phyloP scores from a whole-genome alignment of 2,888 invertebrate genomes.

The Silvanus unidentatus region DNA sequence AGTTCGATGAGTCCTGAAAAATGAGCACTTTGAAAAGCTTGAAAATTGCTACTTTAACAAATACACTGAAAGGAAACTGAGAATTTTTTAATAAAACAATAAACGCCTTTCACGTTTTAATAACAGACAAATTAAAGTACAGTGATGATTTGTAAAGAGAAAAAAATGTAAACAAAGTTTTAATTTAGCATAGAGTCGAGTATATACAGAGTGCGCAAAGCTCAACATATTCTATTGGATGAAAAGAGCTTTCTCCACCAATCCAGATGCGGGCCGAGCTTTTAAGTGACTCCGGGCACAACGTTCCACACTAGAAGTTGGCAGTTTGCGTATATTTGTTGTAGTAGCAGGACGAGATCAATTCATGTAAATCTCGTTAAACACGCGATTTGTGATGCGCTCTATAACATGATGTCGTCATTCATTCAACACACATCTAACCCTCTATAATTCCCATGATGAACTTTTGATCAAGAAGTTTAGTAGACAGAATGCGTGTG shows the following conservation, averaged over 20 bases:
- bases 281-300: slow-evolving; percentile 3
- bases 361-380: no score
- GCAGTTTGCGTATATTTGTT: slow-evolving; percentile 2
- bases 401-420: not conserved
- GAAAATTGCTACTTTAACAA: no score
- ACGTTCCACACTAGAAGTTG: not conserved
- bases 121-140: no score
- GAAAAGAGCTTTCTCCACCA: slow-evolving; percentile 2
- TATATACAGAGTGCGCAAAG: not conserved
- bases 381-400: no score
- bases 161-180: slow-evolving; percentile 1
- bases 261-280: slow-evolving; percentile 2
- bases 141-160: no score
- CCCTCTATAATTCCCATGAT: not conserved
- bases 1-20: no score
- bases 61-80: no score
- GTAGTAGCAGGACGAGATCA: not conserved
- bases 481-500: not conserved
- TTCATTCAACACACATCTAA: no score
- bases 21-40: no score
- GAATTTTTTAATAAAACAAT: no score
- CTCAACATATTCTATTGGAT: slow-evolving; percentile 1
- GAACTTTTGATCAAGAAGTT: not conserved
- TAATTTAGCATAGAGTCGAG: slow-evolving; percentile 1
- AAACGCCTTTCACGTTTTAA: no score